Percentiles rank a stretch among this genome's conserved stretches.
Conservation (phyloP, 2,797 vertebrate genomes). For the Thripadectes ignobilis region DNA sequence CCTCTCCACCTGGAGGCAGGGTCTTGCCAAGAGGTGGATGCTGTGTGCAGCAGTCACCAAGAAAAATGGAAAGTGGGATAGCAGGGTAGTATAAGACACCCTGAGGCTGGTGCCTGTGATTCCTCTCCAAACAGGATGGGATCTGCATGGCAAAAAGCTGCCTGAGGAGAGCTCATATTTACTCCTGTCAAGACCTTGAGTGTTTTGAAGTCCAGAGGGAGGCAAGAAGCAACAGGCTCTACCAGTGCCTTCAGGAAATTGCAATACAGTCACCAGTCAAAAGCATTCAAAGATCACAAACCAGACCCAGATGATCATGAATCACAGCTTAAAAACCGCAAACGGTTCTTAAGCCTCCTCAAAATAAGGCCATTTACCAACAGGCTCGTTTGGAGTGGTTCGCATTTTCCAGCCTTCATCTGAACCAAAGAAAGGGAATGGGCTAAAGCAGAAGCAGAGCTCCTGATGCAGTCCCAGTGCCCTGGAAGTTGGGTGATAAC, state of each 20-base stretch:
- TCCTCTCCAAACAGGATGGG: background rate
- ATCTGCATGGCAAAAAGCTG: background rate
- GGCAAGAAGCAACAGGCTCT: constrained; percentile 24
- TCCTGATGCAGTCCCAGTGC: background rate
- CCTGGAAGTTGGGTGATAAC: rapidly evolving
- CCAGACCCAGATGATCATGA: constrained; percentile 45
- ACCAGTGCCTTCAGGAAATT: background rate
- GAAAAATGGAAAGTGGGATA: background rate
- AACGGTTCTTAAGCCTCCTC: constrained; percentile 7
- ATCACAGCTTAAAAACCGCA: background rate
- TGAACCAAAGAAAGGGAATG: background rate
- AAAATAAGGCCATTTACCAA: constrained; percentile 26
- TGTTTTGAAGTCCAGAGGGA: background rate
- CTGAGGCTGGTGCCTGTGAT: background rate
- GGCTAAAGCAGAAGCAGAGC: background rate
- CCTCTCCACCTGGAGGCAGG: too few relatives aligned
- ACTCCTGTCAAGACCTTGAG: constrained; percentile 6
- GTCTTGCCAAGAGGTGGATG: background rate
- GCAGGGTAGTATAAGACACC: background rate
- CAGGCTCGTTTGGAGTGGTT: background rate
- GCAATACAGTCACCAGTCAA: constrained; percentile 20
- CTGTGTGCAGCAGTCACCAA: background rate
- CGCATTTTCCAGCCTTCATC: background rate
- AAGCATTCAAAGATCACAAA: constrained; percentile 44
- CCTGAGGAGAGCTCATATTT: background rate